A percentile compares a stretch with the other conserved stretches of the same genome.
phyloP scores from a whole-genome alignment of 2,888 invertebrate genomes.

The Baronia brevicornis region DNA sequence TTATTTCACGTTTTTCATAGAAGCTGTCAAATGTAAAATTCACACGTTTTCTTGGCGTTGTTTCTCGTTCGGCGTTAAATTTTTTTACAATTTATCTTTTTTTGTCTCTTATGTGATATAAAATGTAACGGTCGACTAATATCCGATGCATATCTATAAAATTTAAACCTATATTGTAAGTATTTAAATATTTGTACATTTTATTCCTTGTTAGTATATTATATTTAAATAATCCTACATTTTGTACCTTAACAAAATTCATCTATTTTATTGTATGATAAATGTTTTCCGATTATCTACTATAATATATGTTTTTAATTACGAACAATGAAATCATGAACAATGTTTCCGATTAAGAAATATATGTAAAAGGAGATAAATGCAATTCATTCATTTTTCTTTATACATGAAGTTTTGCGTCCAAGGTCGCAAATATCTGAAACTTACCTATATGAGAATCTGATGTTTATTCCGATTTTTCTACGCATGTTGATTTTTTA shows the following conservation, averaged over 20 bases:
- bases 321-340: too few relatives aligned
- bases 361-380: constrained; percentile 4
- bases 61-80: constrained; percentile 66
- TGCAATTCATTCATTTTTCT: constrained; percentile 1
- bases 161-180: constrained; percentile 48
- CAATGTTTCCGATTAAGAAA: too few relatives aligned
- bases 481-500: too few relatives aligned
- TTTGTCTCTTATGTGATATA: constrained; percentile 51
- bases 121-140: constrained; percentile 52
- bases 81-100: constrained; percentile 53
- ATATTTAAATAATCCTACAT: constrained; percentile 1
- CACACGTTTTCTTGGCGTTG: constrained; percentile 74
- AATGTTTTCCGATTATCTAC: too few relatives aligned
- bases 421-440: constrained; percentile 13
- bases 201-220: constrained; percentile 7
- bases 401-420: constrained; percentile 2
- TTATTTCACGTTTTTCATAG: constrained; percentile 15
- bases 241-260: constrained; percentile 2
- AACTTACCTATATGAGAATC: too few relatives aligned
- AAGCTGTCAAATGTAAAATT: constrained; percentile 45
- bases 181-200: constrained; percentile 26
- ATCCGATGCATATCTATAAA: constrained; percentile 41
- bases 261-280: constrained; percentile 6
- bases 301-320: too few relatives aligned
- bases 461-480: too few relatives aligned